Base-by-base conservation (phyloP, 2,113 vertebrate species). In the Sinocyclocheilus anshuiensis region DNA sequence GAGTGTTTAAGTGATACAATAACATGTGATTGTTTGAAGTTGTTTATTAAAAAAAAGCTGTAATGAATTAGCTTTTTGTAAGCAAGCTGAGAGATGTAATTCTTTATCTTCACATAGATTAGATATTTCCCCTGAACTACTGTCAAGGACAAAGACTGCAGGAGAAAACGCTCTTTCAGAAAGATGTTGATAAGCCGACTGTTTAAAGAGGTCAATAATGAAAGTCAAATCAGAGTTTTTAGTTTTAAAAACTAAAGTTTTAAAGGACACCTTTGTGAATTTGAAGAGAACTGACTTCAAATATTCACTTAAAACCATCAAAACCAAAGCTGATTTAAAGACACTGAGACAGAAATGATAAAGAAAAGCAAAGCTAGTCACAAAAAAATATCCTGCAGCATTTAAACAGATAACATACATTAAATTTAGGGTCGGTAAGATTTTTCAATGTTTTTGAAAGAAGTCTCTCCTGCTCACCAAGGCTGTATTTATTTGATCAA, bases 21-120 rank as follows among this genome's bases (percentile, higher is more conserved):
- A 26, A 26, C 26, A 26, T 26, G 26, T 26, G 26, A 26, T 26
- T 26, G 26, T 26, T 26, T 26, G 26, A 26, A 26, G 36, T 36
- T 39, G 39, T 39, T 39, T 39, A 39, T 15, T 65, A 8, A 33
- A 2, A 9, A 2, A 59, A 50, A 50, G 20, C 12, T 26, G 45
- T 24, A 42, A 15, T 81, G 15, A 24, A 20, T 71, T 10, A 71
- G 18, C 22, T 26, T 18, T 26, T 42, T 11, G 9, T 82, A 83
- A 85, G 48, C 57, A 77, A 18, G 22, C 90, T 72, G 24, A 80
- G 4, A 36, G 83, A 63, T 82, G 91, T 93, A 91, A 92, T 93
- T 93, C 85, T 88, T 94, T 93, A 94, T 95, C 94, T 93, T 90
- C 87, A 89, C 89, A 87, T 91, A 93, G 92, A 94, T 94, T 93